Conservation (phyloP, 2,888 invertebrate genomes). For the Scaptomyza flava region DNA sequence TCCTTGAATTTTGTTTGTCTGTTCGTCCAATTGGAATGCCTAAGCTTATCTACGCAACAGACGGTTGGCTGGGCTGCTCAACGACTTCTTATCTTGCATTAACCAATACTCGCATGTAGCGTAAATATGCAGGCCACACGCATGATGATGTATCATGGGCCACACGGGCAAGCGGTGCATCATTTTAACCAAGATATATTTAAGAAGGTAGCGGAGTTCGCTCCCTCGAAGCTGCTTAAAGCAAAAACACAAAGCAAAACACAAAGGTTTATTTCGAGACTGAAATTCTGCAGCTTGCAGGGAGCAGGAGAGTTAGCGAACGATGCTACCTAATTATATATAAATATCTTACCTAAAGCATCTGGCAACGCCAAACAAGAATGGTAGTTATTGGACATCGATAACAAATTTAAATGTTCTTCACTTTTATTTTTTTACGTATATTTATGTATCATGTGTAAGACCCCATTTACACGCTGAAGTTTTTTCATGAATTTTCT, state of each 20-base stretch:
- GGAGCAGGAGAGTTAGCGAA: too few relatives aligned
- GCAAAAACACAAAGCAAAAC: too few relatives aligned
- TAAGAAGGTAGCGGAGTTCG: too few relatives aligned
- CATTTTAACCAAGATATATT: too few relatives aligned
- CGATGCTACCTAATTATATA: too few relatives aligned
- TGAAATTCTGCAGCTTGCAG: too few relatives aligned
- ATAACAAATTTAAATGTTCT: conserved; percentile 9
- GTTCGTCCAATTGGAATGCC: conserved; percentile 55
- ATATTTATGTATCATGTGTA: conserved; percentile 45
- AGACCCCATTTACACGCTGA: too few relatives aligned
- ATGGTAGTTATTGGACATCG: too few relatives aligned
- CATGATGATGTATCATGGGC: too few relatives aligned
- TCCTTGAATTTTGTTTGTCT: conserved; percentile 15
- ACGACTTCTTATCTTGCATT: conserved; percentile 47
- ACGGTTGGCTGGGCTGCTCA: conserved; percentile 44
- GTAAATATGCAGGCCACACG: neutral
- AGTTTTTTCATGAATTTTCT: too few relatives aligned
- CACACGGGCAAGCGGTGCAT: conserved; percentile 15
- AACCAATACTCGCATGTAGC: neutral
- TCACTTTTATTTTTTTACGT: conserved; percentile 14
- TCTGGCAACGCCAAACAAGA: conserved; percentile 30
- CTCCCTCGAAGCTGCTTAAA: too few relatives aligned
- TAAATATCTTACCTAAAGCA: neutral
- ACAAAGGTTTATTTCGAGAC: too few relatives aligned
- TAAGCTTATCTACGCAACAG: conserved; percentile 52